Evolutionary conservation across 2,113 vertebrate genomes (phyloP).

Genomic region (Mandrillus leucophaeus): DNA sequence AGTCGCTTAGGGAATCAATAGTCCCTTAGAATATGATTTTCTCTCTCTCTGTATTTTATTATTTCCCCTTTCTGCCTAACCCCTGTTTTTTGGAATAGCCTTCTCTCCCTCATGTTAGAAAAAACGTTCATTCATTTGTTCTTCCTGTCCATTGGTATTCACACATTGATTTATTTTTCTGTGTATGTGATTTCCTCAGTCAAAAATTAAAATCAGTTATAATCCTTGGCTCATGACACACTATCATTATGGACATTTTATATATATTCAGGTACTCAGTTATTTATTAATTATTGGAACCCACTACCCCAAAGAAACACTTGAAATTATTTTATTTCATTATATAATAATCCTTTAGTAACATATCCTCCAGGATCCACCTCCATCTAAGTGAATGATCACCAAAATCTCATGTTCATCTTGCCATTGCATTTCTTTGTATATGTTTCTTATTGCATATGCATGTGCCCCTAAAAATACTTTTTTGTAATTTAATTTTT

Average conservation of each 20-base stretch:
- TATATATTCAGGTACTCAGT: neutral
- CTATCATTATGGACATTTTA: neutral
- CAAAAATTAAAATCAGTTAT: neutral
- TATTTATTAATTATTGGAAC: neutral
- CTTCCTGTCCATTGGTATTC: neutral
- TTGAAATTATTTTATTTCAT: neutral
- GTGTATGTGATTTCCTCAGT: neutral
- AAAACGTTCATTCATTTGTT: neutral
- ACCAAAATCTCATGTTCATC: neutral
- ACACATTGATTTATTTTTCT: neutral
- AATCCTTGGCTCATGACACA: neutral
- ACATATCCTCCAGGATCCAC: too few relatives aligned
- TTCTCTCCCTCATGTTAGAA: neutral
- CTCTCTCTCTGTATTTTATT: neutral
- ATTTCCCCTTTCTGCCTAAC: neutral
- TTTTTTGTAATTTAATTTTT: neutral
- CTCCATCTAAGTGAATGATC: neutral
- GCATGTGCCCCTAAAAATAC: neutral
- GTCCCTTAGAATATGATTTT: neutral
- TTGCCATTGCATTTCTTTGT: neutral
- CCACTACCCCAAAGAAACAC: neutral
- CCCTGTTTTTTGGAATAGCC: neutral
- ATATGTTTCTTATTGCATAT: neutral
- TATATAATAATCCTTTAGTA: neutral
- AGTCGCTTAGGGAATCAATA: neutral